Percentiles rank a stretch among this genome's conserved stretches.
phyloP scores from a whole-genome alignment of 2,888 invertebrate genomes.

The Pristionchus arcanus region DNA sequence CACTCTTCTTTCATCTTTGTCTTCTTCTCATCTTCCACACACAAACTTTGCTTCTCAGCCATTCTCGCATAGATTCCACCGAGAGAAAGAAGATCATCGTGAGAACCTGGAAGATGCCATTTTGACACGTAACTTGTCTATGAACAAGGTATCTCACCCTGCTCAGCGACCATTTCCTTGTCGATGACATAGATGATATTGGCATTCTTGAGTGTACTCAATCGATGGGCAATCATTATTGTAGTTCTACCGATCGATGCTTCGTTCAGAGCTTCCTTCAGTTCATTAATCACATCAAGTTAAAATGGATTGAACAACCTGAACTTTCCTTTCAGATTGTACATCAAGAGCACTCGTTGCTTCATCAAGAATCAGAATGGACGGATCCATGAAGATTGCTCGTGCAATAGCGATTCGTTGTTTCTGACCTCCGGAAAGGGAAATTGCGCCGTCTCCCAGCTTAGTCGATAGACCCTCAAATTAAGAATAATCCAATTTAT shows the following conservation, averaged over 20 bases:
- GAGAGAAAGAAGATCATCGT: not conserved
- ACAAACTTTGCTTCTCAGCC: slow-evolving; percentile 40
- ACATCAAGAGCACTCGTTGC: slow-evolving; percentile 48
- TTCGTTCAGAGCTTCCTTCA: slow-evolving; percentile 65
- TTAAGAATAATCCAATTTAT: not conserved
- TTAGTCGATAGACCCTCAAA: not conserved
- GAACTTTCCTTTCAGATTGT: slow-evolving; percentile 31
- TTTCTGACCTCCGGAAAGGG: slow-evolving; percentile 43
- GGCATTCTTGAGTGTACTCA: slow-evolving; percentile 69
- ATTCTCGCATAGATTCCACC: slow-evolving; percentile 31
- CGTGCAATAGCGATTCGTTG: slow-evolving; percentile 41
- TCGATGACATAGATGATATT: slow-evolving; percentile 64
- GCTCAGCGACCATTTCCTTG: slow-evolving; percentile 59
- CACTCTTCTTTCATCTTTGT: slow-evolving; percentile 1
- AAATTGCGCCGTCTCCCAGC: not conserved
- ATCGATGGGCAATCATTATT: slow-evolving; percentile 68
- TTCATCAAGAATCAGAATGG: slow-evolving; percentile 48
- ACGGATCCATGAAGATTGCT: slow-evolving; percentile 44
- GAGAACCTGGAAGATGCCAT: not conserved
- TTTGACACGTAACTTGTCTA: not conserved
- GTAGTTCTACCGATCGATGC: slow-evolving; percentile 68
- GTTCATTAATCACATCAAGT: not conserved
- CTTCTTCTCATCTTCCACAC: slow-evolving; percentile 29
- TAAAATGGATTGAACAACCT: not conserved
- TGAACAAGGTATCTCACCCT: slow-evolving; percentile 37